Percentiles rank a stretch among this genome's conserved stretches.
phyloP scores from a whole-genome alignment of 1,140 invertebrate species.

The Dendroctonus ponderosae region DNA sequence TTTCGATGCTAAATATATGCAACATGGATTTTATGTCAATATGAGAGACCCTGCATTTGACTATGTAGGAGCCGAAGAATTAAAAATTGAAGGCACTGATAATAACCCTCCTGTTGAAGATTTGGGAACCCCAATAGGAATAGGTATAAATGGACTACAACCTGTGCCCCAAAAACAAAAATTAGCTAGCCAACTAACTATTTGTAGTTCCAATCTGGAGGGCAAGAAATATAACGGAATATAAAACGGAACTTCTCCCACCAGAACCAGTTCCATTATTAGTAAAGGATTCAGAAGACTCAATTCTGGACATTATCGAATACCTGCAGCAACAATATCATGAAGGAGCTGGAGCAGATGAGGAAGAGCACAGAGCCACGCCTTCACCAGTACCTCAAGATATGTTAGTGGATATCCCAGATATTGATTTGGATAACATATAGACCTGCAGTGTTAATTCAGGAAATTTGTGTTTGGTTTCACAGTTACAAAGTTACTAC shows the following conservation, averaged over 20 bases:
- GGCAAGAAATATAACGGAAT: constrained; percentile 62
- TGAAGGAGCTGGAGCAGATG: constrained; percentile 40
- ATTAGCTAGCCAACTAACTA: constrained; percentile 5
- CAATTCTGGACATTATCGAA: constrained; percentile 49
- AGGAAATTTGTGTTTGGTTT: too few relatives aligned
- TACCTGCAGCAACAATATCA: constrained; percentile 48
- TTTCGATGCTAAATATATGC: constrained; percentile 65
- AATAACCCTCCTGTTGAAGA: constrained; percentile 34
- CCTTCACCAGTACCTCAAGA: constrained; percentile 36
- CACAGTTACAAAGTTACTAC: too few relatives aligned
- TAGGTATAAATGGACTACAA: constrained; percentile 39
- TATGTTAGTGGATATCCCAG: constrained; percentile 36
- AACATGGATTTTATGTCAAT: constrained; percentile 64
- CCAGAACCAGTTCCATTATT: constrained; percentile 63
- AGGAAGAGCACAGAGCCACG: constrained; percentile 37
- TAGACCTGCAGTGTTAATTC: neutral
- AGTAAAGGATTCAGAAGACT: constrained; percentile 57
- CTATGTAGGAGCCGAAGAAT: constrained; percentile 54
- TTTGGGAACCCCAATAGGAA: constrained; percentile 35
- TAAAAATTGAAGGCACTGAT: constrained; percentile 47
- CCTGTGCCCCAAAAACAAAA: neutral
- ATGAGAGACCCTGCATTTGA: constrained; percentile 55
- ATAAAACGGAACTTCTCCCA: constrained; percentile 64
- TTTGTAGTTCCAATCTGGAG: constrained; percentile 59
- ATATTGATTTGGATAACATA: constrained; percentile 32